Evolutionary conservation across 2,113 vertebrate genomes (phyloP).

Genomic region (Corvus moneduloides): DNA sequence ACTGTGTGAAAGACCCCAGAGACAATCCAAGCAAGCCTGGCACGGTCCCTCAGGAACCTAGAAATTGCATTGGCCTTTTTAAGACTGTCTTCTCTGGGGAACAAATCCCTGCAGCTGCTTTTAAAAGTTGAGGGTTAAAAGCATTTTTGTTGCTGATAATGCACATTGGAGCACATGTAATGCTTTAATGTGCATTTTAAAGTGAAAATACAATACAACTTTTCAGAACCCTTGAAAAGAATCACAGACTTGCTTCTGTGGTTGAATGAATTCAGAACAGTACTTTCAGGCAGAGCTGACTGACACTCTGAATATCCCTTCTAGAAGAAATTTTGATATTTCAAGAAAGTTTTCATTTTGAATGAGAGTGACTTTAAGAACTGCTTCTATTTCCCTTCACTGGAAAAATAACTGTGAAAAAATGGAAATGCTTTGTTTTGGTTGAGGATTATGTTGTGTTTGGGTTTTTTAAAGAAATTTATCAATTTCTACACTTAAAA

Average conservation of each 20-base stretch:
- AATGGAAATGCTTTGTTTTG: not conserved
- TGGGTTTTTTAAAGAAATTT: not conserved
- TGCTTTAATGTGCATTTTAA: slow-evolving; percentile 51
- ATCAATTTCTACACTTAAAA: not conserved
- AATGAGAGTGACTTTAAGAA: not conserved
- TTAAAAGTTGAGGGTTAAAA: slow-evolving; percentile 62
- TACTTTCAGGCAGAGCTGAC: not conserved
- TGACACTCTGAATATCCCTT: not conserved
- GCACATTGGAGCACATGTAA: slow-evolving; percentile 34
- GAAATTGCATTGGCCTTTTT: slow-evolving; percentile 38
- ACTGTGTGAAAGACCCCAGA: slow-evolving; percentile 34
- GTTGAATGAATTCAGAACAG: not conserved
- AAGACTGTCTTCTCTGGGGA: slow-evolving; percentile 38
- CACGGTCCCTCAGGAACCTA: slow-evolving; percentile 15
- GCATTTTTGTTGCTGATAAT: slow-evolving; percentile 56
- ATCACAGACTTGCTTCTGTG: not conserved
- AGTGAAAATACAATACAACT: slow-evolving; percentile 47
- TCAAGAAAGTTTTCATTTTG: not conserved
- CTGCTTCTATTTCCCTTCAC: not conserved
- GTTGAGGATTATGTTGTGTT: not conserved
- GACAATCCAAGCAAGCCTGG: slow-evolving; percentile 23
- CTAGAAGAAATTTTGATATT: not conserved
- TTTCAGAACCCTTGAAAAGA: slow-evolving; percentile 29
- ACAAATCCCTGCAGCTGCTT: slow-evolving; percentile 53
- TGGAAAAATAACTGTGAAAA: not conserved